Conservation (phyloP, 2,113 vertebrate species). For the Hippolais icterina region DNA sequence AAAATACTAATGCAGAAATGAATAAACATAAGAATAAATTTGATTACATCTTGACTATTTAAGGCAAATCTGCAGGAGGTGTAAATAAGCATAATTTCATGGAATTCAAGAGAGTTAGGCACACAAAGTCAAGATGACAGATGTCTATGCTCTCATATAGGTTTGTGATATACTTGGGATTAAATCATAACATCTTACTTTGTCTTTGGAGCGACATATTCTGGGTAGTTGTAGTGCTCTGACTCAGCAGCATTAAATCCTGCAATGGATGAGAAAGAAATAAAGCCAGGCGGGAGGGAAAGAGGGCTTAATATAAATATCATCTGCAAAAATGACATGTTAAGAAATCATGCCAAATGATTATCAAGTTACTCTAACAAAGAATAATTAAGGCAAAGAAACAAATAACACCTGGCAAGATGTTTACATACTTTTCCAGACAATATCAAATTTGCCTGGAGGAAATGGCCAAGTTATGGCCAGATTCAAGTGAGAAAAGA, state of each 20-base stretch:
- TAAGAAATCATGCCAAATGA: neutral
- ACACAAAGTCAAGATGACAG: neutral
- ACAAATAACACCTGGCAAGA: neutral
- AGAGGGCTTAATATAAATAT: neutral
- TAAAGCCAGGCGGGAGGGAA: neutral
- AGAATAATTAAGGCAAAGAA: neutral
- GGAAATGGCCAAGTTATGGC: neutral
- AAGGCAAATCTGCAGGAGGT: neutral
- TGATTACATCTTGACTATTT: neutral
- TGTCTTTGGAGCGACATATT: neutral
- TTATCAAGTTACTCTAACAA: neutral
- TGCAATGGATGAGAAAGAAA: neutral
- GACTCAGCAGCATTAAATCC: neutral
- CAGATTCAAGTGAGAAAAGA: neutral
- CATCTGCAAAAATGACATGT: neutral
- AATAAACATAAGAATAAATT: neutral
- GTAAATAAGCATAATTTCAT: neutral
- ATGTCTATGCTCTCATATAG: neutral
- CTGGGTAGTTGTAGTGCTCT: neutral
- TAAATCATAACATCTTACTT: neutral
- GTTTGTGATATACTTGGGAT: neutral
- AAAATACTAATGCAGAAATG: neutral
- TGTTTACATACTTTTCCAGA: neutral
- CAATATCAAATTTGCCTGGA: neutral
- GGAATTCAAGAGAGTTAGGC: neutral